Conservation (phyloP, 2,797 vertebrate genomes). For the Cetoscarus ocellatus region DNA sequence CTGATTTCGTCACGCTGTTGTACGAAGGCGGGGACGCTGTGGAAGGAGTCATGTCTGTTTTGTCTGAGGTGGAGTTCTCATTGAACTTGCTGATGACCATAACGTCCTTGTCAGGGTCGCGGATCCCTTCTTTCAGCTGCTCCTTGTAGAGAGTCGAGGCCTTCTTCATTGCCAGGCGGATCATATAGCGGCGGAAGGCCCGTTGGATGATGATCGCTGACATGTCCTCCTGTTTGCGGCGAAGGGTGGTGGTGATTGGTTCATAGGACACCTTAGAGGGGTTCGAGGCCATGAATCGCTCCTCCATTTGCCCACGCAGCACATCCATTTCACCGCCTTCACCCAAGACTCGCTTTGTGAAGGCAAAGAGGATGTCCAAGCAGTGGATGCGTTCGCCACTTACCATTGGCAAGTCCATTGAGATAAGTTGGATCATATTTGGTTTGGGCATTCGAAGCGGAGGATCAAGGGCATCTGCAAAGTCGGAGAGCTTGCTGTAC, state of each 20-base stretch:
- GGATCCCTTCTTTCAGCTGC: constrained; percentile 83
- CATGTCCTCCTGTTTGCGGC: constrained; percentile 95
- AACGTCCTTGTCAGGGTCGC: constrained; percentile 89
- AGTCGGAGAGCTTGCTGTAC: constrained; percentile 91
- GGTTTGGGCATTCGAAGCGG: constrained; percentile 94
- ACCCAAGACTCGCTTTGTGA: constrained; percentile 94
- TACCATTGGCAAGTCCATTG: constrained; percentile 98
- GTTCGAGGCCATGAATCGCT: constrained; percentile 96
- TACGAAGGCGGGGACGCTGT: constrained; percentile 97
- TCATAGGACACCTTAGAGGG: constrained; percentile 97
- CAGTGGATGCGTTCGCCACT: constrained; percentile 98
- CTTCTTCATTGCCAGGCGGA: constrained; percentile 89
- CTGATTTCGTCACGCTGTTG: constrained; percentile 97
- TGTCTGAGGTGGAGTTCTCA: constrained; percentile 93
- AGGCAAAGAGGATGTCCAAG: constrained; percentile 96
- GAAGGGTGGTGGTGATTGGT: constrained; percentile 96
- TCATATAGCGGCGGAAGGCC: constrained; percentile 88
- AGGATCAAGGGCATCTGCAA: constrained; percentile 92
- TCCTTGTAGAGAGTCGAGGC: constrained; percentile 90
- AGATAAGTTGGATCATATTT: constrained; percentile 92
- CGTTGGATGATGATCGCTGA: constrained; percentile 94
- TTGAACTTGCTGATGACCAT: constrained; percentile 91
- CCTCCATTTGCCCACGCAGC: constrained; percentile 95
- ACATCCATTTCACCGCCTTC: constrained; percentile 96
- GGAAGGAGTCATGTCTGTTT: constrained; percentile 94